Evolutionary conservation across 2,113 vertebrate species (phyloP), one percentile per base, ranked within the genome.

Genomic region (Maccullochella peelii): DNA sequence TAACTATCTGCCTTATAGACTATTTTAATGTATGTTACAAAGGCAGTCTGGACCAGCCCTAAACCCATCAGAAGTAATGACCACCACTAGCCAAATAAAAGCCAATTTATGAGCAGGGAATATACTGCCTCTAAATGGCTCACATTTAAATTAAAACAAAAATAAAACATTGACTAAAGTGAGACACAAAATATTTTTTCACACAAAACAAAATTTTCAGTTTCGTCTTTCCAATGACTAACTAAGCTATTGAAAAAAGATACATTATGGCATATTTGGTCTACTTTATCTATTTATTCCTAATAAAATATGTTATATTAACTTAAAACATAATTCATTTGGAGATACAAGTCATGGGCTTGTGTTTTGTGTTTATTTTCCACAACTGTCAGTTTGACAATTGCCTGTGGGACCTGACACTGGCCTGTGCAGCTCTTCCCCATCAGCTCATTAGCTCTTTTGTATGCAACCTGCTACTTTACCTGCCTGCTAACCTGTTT

Each of bases 381-480:
- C 59, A 65, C 42, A 73, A 11, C 18, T 58, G 62, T 25, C 6
- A 62, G 21, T 52, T 42, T 0, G 7, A 21, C 0, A 1, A 16
- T n/a, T 70, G 6, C 16, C 55, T 38, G 15, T 23, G 12, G 65
- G 72, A 50, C 23, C 16, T 55, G 6, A 16, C 55, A 42, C 23
- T 40, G 36, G 2, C 36, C 25, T 68, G 25, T 27, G 25, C 20
- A 73, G 47, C 11, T 30, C 14, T 58, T 85, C 66, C 33, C 18
- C 6, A 30, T 76, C 21, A 50, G 40, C 40, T 71, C 30, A 57
- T 44, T 23, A 50, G 27, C 38, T 49, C 30, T 66, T 79, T 44
- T 67, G 16, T 30, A 73, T 86, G 61, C 59, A 77, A 67, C 9
- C 38, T 70, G 36, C 55, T 36, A 36, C 21, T 79, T 36, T 42